phyloP scores from a whole-genome alignment of 2,113 vertebrate species.

The Elachura formosa region DNA sequence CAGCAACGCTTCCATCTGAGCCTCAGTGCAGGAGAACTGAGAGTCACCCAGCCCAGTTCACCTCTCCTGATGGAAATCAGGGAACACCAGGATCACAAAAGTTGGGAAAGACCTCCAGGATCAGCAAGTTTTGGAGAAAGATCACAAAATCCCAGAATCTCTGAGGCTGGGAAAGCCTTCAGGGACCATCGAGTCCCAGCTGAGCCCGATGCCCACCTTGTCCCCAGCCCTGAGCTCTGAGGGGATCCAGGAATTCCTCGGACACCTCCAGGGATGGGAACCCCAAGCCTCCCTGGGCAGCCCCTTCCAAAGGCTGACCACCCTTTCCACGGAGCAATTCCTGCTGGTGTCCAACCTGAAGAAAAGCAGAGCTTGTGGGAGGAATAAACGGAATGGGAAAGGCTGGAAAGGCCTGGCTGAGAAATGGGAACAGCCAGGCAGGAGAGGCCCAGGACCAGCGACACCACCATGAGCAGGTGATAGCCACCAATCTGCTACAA shows the following conservation, averaged over 20 bases:
- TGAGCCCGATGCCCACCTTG: accelerated
- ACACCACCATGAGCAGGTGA: accelerated
- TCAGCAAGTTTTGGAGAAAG: neutral
- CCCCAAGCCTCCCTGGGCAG: neutral
- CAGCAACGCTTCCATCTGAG: accelerated
- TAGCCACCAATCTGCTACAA: neutral
- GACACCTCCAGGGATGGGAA: neutral
- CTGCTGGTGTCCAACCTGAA: neutral
- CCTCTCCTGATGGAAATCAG: neutral
- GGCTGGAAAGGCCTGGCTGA: neutral
- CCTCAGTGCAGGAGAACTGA: accelerated
- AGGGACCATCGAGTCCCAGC: neutral
- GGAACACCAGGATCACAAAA: neutral
- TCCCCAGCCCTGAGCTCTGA: neutral
- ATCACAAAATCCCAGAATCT: neutral
- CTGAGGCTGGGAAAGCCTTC: neutral
- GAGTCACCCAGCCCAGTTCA: neutral
- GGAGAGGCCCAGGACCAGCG: neutral
- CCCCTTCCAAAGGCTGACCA: neutral
- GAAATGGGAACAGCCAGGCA: neutral
- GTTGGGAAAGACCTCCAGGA: neutral
- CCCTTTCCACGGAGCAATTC: neutral
- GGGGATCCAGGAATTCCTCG: neutral
- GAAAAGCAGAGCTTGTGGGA: neutral
- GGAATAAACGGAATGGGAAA: neutral